Evolutionary conservation across 2,113 vertebrate species (phyloP).

Genomic region (Pluvialis apricaria): DNA sequence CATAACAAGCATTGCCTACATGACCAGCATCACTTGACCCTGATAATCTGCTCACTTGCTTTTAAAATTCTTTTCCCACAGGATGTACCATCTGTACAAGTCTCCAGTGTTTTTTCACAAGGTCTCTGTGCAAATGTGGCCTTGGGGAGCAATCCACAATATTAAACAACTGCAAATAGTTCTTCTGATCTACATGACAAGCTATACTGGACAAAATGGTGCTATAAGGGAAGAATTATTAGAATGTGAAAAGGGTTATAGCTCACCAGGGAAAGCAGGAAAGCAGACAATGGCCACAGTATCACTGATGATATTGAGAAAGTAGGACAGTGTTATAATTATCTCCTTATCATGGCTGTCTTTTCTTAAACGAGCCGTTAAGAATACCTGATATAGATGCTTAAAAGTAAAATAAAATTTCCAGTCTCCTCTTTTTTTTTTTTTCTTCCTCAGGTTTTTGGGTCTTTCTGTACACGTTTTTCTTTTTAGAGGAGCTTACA

Average conservation of each 20-base stretch:
- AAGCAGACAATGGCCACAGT: neutral
- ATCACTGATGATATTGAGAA: neutral
- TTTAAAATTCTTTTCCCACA: neutral
- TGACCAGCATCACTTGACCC: neutral
- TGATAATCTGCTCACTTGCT: neutral
- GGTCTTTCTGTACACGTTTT: neutral
- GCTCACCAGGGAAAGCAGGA: neutral
- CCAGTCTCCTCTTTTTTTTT: neutral
- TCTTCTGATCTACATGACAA: constrained; percentile 17
- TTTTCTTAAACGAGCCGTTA: neutral
- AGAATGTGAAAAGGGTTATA: neutral
- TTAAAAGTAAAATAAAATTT: neutral
- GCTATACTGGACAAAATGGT: neutral
- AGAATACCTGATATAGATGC: neutral
- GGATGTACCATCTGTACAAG: neutral
- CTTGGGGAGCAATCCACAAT: constrained; percentile 3
- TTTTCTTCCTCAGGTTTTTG: neutral
- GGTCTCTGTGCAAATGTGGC: neutral
- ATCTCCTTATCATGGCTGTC: neutral
- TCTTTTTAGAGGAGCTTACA: neutral
- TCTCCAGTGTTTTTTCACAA: neutral
- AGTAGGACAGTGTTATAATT: neutral
- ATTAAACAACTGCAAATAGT: constrained; percentile 7
- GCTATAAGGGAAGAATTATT: constrained; percentile 10
- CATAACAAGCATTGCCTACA: neutral